These are phyloP conservation scores for Chalcosyrphus nemorum DNA, from an alignment of 2,888 invertebrate species.

Conservation along the genomic window DNA sequence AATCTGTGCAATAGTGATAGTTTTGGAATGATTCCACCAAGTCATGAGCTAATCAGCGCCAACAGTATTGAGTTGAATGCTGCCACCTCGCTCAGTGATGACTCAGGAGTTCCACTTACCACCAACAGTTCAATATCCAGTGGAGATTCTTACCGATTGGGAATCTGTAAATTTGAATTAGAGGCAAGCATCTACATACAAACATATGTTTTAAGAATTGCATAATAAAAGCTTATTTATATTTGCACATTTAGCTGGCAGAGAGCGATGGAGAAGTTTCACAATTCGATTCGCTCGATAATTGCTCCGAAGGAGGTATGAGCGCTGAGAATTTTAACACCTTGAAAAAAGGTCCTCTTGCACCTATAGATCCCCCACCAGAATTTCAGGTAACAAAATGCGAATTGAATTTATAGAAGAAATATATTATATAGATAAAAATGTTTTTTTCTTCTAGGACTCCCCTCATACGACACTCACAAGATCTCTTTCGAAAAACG, in stretches of 20 bases:
- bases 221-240: neutral
- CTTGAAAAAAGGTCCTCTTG: constrained; percentile 89
- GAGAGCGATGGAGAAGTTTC: constrained; percentile 93
- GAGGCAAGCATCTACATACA: constrained; percentile 76
- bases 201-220: neutral
- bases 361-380: constrained; percentile 90
- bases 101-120: constrained; percentile 81
- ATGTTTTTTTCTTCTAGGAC: constrained; percentile 76
- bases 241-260: constrained; percentile 84
- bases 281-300: constrained; percentile 90
- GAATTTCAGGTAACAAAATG: constrained; percentile 87
- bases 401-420: neutral
- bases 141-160: constrained; percentile 81
- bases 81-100: constrained; percentile 81
- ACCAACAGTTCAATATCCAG: constrained; percentile 82
- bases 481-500: constrained; percentile 79
- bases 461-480: constrained; percentile 81
- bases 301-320: constrained; percentile 88
- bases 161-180: constrained; percentile 81
- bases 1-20: constrained; percentile 79
- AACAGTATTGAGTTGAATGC: constrained; percentile 82
- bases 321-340: constrained; percentile 92
- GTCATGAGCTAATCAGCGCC: constrained; percentile 80
- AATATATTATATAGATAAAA: neutral
- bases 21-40: constrained; percentile 79